These are phyloP conservation scores for Entomobrya multifasciata DNA, from an alignment of 2,888 invertebrate genomes.

Conservation along the genomic window DNA sequence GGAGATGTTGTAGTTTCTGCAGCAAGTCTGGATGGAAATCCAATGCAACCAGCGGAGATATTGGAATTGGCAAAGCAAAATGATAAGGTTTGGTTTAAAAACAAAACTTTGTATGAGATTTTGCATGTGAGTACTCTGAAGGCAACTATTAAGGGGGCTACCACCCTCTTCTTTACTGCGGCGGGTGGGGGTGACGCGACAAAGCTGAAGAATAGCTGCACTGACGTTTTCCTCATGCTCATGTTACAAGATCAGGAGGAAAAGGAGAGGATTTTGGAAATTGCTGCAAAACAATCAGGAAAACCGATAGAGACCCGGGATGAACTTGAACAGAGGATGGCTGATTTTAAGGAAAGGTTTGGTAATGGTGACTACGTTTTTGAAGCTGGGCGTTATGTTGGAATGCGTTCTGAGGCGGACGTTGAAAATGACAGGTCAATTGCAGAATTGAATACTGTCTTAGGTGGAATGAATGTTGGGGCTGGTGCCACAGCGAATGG, in stretches of 20 bases:
- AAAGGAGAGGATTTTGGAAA: conserved; percentile 8
- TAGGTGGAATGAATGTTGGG: too few relatives aligned
- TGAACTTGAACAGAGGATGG: background rate
- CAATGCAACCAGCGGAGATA: background rate
- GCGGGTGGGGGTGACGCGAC: background rate
- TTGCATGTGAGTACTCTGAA: background rate
- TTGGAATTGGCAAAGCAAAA: conserved; percentile 34
- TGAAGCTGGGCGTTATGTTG: background rate
- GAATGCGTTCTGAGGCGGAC: too few relatives aligned
- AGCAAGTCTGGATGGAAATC: background rate
- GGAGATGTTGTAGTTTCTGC: background rate
- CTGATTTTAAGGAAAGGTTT: background rate
- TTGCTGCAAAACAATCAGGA: background rate
- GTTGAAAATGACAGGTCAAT: too few relatives aligned
- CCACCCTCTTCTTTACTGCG: conserved; percentile 7
- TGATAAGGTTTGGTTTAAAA: background rate
- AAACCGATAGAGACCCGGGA: background rate
- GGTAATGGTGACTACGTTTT: background rate
- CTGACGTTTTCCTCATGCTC: conserved; percentile 14
- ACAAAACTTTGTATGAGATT: background rate
- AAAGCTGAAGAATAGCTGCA: conserved; percentile 8
- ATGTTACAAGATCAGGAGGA: conserved; percentile 19
- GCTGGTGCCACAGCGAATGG: background rate
- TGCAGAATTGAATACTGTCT: too few relatives aligned
- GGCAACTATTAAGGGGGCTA: background rate